Percentiles rank a stretch among this genome's conserved stretches.
Evolutionary conservation across 2,113 vertebrate genomes (phyloP).

Genomic region (Chrysochloris asiatica): DNA sequence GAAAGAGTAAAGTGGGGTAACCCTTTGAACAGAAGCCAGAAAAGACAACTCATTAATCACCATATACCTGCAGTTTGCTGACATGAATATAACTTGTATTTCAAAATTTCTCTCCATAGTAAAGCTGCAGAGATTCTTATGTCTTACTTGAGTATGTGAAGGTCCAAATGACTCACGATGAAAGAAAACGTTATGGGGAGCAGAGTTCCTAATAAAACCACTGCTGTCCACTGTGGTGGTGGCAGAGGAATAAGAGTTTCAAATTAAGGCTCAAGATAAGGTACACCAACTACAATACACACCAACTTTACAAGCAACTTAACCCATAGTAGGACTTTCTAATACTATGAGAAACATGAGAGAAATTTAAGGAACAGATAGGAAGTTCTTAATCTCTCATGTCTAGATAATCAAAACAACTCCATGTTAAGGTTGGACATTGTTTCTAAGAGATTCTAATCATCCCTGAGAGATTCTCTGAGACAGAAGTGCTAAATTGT

Average conservation of each 20-base stretch:
- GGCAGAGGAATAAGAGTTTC: not conserved
- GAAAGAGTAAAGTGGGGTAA: not conserved
- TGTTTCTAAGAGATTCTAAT: not conserved
- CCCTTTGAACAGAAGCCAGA: not conserved
- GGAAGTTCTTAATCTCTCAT: not conserved
- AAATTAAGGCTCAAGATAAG: not conserved
- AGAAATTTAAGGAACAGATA: not conserved
- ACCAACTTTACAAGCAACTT: not conserved
- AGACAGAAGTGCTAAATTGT: not conserved
- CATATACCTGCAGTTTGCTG: slow-evolving; percentile 22
- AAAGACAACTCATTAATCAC: not conserved
- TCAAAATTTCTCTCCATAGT: not conserved
- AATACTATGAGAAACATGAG: not conserved
- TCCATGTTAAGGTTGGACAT: not conserved
- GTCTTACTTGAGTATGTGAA: slow-evolving; percentile 9
- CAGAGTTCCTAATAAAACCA: not conserved
- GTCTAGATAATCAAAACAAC: not conserved
- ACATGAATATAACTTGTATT: not conserved
- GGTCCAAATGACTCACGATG: not conserved
- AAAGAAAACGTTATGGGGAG: not conserved
- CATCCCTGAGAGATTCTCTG: not conserved
- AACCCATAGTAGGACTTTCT: not conserved
- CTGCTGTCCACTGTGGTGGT: not conserved
- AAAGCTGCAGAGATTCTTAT: slow-evolving; percentile 5
- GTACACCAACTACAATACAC: not conserved